Base-by-base conservation (phyloP, 1,140 invertebrate genomes). In the Gryon sp. region DNA sequence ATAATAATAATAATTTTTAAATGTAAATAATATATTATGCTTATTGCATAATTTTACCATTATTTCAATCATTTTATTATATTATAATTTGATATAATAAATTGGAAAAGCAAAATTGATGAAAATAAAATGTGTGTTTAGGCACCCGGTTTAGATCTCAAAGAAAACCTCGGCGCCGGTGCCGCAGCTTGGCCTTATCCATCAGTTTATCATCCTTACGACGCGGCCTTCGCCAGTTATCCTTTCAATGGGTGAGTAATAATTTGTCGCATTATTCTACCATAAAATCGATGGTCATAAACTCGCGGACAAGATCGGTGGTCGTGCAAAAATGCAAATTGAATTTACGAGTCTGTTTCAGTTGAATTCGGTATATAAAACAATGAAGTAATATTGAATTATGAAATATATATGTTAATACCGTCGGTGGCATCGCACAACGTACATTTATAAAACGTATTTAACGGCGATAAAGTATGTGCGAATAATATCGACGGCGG, bases 211-310 rank as follows among this genome's bases (percentile, higher is more conserved):
- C 95, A 96, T 89, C 95, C 95, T 26, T 96, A 96, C 87, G 95
- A 97, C 80, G 92, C 94, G 36, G 94, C 95, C 18, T 95, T 96
- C 78, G 94, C 94, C 36, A 94, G 94, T 78, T 97, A 97, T 90
- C 94, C 95, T 65, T 97, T 96, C 90, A 96, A 96, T 88, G 95
- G 95, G 95, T 97, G 90, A 96, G 95, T 92, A 46, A 63, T 53
- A 24, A 60, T 68, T 75, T 38, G 34, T 48, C 40, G 36, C 9
- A 66, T 68, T 57, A 38, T 46, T 38, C 6, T 46, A 11, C 12
- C 19, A 9, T 7, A 4, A n/a, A 24, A 41, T 30, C 59, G 46
- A 50, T 50, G 9, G n/a, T 11, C 41, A 38, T 18, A 36, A 46
- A 60, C 12, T 57, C 36, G 20, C 1, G n/a, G 28, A 9, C 1